Base-by-base conservation (phyloP, 2,113 vertebrate species). In the Lophura nycthemera region DNA sequence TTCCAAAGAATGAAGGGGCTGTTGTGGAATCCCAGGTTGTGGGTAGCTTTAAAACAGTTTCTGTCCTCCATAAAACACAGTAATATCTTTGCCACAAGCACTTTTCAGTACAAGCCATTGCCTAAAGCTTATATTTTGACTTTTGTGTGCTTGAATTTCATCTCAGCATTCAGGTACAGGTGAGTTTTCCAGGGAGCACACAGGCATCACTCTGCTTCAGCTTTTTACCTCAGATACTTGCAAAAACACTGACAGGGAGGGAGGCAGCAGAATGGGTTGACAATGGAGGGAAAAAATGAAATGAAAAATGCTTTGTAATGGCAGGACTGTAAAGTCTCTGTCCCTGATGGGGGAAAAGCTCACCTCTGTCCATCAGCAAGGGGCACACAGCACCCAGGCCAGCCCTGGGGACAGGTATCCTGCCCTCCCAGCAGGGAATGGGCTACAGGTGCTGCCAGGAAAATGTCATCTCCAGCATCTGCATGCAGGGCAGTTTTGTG, bases 371-470 rank as follows among this genome's bases (percentile, higher is more conserved):
- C 52, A 15, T 40, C 52, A 60, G 10, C 32, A 54, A 92, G 38
- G 19, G 45, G 3, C 36, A 7, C 77, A 50, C 43, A 66, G 13
- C 48, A 38, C n/a, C 0, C 0, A 21, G 29, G 47, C 3, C 1
- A 1, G 48, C 9, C 0, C 0, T 1, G 6, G 16, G 19, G 36
- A 67, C 24, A 60, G 34, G 36, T 22, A 54, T n/a, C 8, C n/a
- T 43, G 27, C 32, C 27, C 59, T 43, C 34, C 63, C 24, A 5
- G 20, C 1, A 2, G 57, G 47, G 21, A 0, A 0, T 8, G 15
- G 25, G 47, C 9, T 69, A 30, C 0, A 0, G 20, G 11, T 36
- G 10, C 5, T 74, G 34, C 61, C 61, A 48, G n/a, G 48, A 9
- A 65, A 36, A 70, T 32, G 16, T 43, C 54, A 70, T 24, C 65